phyloP scores from a whole-genome alignment of 1,140 invertebrate species.

The Drosophila miranda region DNA sequence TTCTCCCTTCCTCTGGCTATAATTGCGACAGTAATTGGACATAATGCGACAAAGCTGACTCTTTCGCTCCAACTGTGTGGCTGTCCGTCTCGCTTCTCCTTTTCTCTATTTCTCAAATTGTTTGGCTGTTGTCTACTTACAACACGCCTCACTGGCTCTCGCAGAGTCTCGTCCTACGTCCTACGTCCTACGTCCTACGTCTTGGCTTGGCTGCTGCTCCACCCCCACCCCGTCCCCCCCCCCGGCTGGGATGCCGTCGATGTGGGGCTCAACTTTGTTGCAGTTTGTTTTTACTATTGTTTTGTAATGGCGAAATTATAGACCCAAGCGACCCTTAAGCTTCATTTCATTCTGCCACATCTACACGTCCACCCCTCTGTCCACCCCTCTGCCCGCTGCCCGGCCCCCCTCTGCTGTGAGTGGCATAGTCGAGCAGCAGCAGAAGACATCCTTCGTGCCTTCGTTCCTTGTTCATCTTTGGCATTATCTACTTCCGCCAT shows the following conservation, averaged over 20 bases:
- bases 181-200: too few species aligned
- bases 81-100: not conserved
- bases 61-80: slow-evolving; percentile 22
- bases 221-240: too few species aligned
- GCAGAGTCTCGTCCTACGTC: too few species aligned
- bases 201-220: too few species aligned
- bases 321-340: slow-evolving; percentile 72
- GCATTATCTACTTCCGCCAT: slow-evolving; percentile 80
- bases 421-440: too few species aligned
- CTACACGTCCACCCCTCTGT: not conserved
- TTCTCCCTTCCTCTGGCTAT: slow-evolving; percentile 68
- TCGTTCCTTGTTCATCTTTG: slow-evolving; percentile 74
- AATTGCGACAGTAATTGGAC: slow-evolving; percentile 82
- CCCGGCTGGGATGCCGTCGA: not conserved
- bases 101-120: slow-evolving; percentile 19
- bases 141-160: slow-evolving; percentile 46
- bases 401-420: slow-evolving; percentile 6
- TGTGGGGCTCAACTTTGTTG: slow-evolving; percentile 60
- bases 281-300: slow-evolving; percentile 80
- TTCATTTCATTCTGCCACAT: slow-evolving; percentile 52
- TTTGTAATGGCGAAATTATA: slow-evolving; percentile 80
- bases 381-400: slow-evolving; percentile 4
- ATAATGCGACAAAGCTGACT: slow-evolving; percentile 78
- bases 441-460: slow-evolving; percentile 43
- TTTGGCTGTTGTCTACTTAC: slow-evolving; percentile 46